Percentiles rank a stretch among this genome's conserved stretches.
These are phyloP conservation scores for Myotis yumanensis DNA, from an alignment of 2,113 vertebrate species.

Conservation along the genomic window DNA sequence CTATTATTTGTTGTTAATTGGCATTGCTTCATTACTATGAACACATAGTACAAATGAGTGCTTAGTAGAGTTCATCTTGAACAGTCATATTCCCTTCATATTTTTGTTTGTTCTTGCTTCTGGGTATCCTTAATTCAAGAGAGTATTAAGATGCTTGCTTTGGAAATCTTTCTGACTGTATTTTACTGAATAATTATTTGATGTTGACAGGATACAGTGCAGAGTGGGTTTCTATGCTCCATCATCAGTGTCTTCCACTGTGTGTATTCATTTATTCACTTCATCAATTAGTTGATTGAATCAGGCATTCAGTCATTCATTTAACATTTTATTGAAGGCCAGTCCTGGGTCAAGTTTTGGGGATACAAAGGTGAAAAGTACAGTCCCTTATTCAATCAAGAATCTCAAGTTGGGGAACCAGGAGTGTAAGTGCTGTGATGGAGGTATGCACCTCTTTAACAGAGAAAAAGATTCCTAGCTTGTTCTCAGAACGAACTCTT, in stretches of 20 bases:
- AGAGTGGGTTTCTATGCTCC: background rate
- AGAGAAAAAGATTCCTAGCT: background rate
- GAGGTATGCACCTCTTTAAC: background rate
- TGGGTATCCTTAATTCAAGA: background rate
- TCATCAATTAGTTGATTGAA: background rate
- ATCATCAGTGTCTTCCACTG: background rate
- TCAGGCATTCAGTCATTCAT: slow-evolving; percentile 3
- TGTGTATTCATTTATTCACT: slow-evolving; percentile 10
- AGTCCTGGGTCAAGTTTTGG: background rate
- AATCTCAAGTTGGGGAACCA: background rate
- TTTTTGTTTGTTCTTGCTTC: background rate
- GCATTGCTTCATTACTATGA: background rate
- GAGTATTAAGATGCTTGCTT: background rate
- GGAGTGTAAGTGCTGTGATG: background rate
- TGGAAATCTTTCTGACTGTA: background rate
- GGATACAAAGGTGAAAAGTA: background rate
- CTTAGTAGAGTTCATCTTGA: background rate
- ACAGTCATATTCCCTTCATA: background rate
- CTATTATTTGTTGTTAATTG: background rate
- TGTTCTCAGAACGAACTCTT: background rate
- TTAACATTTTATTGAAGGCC: slow-evolving; percentile 9
- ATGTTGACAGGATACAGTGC: background rate
- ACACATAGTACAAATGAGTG: background rate
- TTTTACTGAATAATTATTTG: slow-evolving; percentile 15
- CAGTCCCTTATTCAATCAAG: background rate